Base-by-base conservation (phyloP, 1,140 invertebrate species). In the Chrysopa pallens region DNA sequence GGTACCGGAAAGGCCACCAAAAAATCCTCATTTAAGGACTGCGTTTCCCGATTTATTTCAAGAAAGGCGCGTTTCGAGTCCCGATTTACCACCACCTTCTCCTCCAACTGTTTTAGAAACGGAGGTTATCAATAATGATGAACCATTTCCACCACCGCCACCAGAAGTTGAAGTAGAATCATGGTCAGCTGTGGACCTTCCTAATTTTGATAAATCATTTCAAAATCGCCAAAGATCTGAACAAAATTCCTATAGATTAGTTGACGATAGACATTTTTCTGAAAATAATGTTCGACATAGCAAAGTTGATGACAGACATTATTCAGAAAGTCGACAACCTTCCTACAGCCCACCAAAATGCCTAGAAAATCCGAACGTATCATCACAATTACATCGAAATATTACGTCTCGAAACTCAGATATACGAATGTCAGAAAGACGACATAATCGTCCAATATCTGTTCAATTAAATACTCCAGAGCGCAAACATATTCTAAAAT, bases 61-160 rank as follows among this genome's bases (percentile, higher is more conserved):
- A 55, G 55, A 65, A 55, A 52, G 48, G 61, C 69, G 73, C 15
- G 63, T 79, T n/a, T 68, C 76, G 2, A 78, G 76, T 52, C 78
- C 79, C 0, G 78, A 81, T 52, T 51, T 80, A 48, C 78, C 78
- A n/a, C 74, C 76, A 6, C 78, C 79, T 7, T 76, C 78, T 6
- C 74, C 74, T 6, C 72, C 74, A 1, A 66, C 70, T 12, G 61
- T 67, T 6, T 60, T 70, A 23, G 71, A 77, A 48, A 70, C 72
- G 49, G 73, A 74, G 48, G 70, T 75, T 28, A 60, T 74, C 38
- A 64, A 69, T 39, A 70, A 67, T 45, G 79, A 82, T 49, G 78
- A 80, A 53, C 78, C 78, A 6, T 58, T 82, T 39, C 79, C 80
- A n/a, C 78, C 76, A 3, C 76, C 80, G 7, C 80, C 79, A 14